Base-by-base conservation (phyloP, 2,797 vertebrate species). In the Calcarius lapponicus region DNA sequence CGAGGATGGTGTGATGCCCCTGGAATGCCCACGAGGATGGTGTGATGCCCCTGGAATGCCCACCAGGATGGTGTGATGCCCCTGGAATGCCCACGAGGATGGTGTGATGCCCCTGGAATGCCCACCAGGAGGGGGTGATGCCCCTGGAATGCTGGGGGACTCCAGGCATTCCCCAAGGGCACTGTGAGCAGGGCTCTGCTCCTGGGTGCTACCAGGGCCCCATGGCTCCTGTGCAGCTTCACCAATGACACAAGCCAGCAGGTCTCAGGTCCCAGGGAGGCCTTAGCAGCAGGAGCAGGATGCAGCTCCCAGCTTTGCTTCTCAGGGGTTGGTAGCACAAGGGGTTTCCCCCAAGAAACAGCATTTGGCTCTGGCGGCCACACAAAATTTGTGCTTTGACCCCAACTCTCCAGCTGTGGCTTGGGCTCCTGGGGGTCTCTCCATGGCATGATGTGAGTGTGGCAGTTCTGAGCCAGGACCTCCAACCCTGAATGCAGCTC, bases 21-120 rank as follows among this genome's bases (percentile, higher is more conserved):
- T 1, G 1, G 25, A 54, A 47, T 17, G 25, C 38, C 25, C 38
- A 38, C 38, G 10, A 38, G 38, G 38, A 38, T 0, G 0, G n/a
- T 3, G 34, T 2, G 43, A 26, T 4, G 31, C 2, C 32, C 43
- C 24, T 1, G 1, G 25, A 54, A 47, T 17, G 25, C 38, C 25
- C 38, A 38, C 38, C 38, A 38, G 38, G 38, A 38, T 6, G 38
- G 38, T 10, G 34, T 1, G 43, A 28, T 4, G n/a, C 2, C 22
- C 43, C 24, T 1, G 1, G 28, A 51, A 5, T 0, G 0, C 2
- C n/a, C 34, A 7, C 5, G 3, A 1, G 57, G 36, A 51, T 0
- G 0, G n/a, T 3, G 38, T 1, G 48, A 26, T 3, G 31, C 2
- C 32, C 48, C 24, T 1, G 1, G 28, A 51, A 5, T 0, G 0